Evolutionary conservation across 2,888 invertebrate genomes (phyloP), one percentile per base, ranked within the genome.

Genomic region (Tinea semifulvella): DNA sequence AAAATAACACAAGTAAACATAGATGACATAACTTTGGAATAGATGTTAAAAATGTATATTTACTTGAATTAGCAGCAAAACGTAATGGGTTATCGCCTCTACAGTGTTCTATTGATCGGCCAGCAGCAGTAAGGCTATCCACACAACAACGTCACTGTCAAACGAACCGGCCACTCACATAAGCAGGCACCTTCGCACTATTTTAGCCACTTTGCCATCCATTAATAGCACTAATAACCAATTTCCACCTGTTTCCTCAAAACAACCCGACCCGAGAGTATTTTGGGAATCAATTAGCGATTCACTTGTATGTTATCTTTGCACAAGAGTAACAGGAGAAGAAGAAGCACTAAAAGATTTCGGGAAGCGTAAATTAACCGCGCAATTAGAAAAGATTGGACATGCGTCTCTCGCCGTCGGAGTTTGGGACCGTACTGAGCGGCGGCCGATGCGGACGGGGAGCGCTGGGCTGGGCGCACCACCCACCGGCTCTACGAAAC

Each of bases 231-330:
- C 60, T 58, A 57, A 65, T 61, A 58, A 58, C 56, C 54, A 56
- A 66, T 63, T 57, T 54, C 63, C 73, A 72, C 70, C 70, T 72
- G 72, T 71, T 72, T 57, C 61, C 57, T 22, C 40, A 38, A 38
- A n/a, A n/a, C 11, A 2, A 19, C 38, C 3, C 16, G 18, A 38
- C 10, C 3, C 17, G 8, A 14, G 7, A 31, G 4, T 11, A 7
- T 5, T 5, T 31, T 31, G 31, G 11, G n/a, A n/a, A n/a, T n/a
- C n/a, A n/a, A n/a, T n/a, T n/a, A n/a, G n/a, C n/a, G n/a, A n/a
- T n/a, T n/a, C n/a, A n/a, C n/a, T n/a, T n/a, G n/a, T n/a, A n/a
- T n/a, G n/a, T n/a, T n/a, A n/a, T n/a, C n/a, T n/a, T n/a, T n/a
- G n/a, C n/a, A n/a, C n/a, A n/a, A n/a, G n/a, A n/a, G n/a, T n/a